Evolutionary conservation across 2,888 invertebrate genomes (phyloP), one percentile per base, ranked within the genome.

Genomic region (Seira ritae): DNA sequence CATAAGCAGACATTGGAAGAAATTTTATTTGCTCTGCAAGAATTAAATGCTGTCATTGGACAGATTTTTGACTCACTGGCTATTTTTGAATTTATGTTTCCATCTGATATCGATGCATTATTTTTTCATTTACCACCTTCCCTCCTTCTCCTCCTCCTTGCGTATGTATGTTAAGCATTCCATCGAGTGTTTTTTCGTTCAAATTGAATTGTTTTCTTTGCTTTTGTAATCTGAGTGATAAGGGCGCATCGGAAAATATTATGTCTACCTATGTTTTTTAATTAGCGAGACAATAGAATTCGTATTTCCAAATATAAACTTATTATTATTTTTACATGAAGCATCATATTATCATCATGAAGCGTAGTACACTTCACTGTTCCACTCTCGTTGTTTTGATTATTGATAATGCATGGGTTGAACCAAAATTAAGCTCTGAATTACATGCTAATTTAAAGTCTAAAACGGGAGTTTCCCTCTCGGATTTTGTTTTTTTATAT

Each of bases 341-440:
- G 17, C 50, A 50, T n/a, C n/a, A n/a, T n/a, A n/a, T n/a, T n/a
- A n/a, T n/a, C n/a, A n/a, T n/a, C n/a, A n/a, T n/a, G n/a, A n/a
- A n/a, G 42, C 6, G 42, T 12, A 42, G 42, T 20, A 15, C 62
- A 62, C 23, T 55, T 50, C 19, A 69, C 17, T 77, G 1, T 82
- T 77, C 68, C 68, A 42, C 77, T 77, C 73, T 20, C 22, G 37
- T 46, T 22, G 42, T 78, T 83, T 78, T 78, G 83, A 83, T 62
- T 73, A 60, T 77, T 72, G 65, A 77, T 82, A 82, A 82, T 78
- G 69, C 77, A 73, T 83, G 83, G 83, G 83, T 60, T 78, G 83
- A 76, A 65, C 83, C 66, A 24, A 67, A 69, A 73, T 62, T 78
- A 31, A 62, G 70, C 55, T 78, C 74, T 62, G 46, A 72, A 77